Evolutionary conservation across 2,797 vertebrate genomes (phyloP).

Genomic region (Fundulus diaphanus): DNA sequence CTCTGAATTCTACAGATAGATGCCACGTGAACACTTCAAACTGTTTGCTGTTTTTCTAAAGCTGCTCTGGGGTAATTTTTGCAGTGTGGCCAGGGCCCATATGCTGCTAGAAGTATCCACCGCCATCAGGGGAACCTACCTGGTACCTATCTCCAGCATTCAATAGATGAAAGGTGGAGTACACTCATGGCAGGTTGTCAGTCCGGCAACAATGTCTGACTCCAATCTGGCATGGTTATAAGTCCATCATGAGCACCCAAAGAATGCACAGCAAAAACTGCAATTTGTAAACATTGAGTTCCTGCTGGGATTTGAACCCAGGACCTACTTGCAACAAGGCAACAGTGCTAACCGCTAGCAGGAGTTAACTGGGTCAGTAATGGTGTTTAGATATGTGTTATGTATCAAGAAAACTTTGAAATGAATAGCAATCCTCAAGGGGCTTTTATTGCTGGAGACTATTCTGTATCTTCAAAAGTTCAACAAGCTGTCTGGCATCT

Average conservation of each 20-base stretch:
- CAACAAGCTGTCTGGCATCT: not conserved
- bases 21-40: too few species aligned
- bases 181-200: too few species aligned
- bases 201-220: not conserved
- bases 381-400: not conserved
- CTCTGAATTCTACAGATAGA: not conserved
- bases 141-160: not conserved
- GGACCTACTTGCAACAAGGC: not conserved
- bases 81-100: not conserved
- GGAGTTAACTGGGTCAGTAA: not conserved
- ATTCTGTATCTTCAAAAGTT: not conserved
- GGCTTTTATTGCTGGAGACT: not conserved
- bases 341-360: too few species aligned
- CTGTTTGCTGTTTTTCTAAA: not conserved
- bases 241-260: not conserved
- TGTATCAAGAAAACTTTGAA: not conserved
- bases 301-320: not conserved
- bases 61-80: too few species aligned
- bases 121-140: not conserved
- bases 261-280: not conserved
- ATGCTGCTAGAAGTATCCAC: not conserved
- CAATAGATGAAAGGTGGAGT: not conserved
- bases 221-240: not conserved
- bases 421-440: not conserved
- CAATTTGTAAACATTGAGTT: too few species aligned